Evolutionary conservation across 2,797 vertebrate species (phyloP).

Genomic region (Margarornis squamiger): DNA sequence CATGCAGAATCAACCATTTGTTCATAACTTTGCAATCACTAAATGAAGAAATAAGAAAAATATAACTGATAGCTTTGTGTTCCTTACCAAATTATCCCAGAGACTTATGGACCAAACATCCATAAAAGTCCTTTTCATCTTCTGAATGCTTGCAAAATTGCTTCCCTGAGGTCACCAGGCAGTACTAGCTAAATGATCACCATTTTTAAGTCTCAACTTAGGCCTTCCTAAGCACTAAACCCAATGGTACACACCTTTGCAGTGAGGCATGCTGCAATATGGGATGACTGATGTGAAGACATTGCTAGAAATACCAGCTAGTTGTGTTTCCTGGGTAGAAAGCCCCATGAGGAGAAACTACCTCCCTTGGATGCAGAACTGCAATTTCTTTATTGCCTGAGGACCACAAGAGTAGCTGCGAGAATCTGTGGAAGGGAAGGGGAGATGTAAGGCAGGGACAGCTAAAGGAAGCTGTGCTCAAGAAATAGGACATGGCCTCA

Average conservation of each 20-base stretch:
- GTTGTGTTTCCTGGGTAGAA: not conserved
- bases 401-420: not conserved
- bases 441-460: not conserved
- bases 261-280: rapidly evolving
- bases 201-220: not conserved
- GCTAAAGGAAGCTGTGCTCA: not conserved
- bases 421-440: not conserved
- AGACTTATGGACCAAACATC: not conserved
- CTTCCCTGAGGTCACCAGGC: not conserved
- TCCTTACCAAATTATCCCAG: rapidly evolving
- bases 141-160: not conserved
- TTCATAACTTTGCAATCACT: not conserved
- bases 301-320: not conserved
- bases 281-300: not conserved
- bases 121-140: not conserved
- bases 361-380: not conserved
- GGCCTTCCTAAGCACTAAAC: not conserved
- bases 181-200: not conserved
- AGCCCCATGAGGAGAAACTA: not conserved
- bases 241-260: not conserved
- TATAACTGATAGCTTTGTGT: not conserved
- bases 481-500: not conserved
- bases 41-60: not conserved
- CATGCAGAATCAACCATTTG: not conserved
- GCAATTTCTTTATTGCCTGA: not conserved